These are phyloP conservation scores for Acanthococcus lagerstroemiae DNA, from an alignment of 2,888 invertebrate species.

Conservation along the genomic window DNA sequence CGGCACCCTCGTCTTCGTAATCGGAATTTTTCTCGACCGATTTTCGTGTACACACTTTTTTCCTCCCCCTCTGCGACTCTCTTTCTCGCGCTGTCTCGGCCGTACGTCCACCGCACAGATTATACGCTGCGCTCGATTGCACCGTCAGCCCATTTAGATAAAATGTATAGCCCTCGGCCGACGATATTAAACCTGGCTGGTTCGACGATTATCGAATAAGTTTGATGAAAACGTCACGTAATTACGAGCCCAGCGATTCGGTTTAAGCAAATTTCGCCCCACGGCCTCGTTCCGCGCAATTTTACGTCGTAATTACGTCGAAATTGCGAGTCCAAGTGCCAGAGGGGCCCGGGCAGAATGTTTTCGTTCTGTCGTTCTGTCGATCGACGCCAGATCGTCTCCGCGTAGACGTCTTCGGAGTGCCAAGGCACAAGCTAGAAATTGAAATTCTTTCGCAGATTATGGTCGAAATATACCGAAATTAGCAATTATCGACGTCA, in stretches of 20 bases:
- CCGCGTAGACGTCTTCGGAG: too few relatives aligned
- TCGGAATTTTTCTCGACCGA: background rate
- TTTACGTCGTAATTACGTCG: background rate
- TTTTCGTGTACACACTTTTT: background rate
- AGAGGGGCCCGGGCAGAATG: too few relatives aligned
- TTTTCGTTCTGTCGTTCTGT: too few relatives aligned
- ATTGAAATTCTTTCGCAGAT: too few relatives aligned
- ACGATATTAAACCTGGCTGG: background rate
- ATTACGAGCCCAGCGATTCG: background rate
- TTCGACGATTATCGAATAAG: background rate
- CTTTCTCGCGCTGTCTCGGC: too few relatives aligned
- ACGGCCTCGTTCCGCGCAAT: background rate
- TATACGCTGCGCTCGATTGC: slow-evolving; percentile 19
- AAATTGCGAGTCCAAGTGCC: too few relatives aligned
- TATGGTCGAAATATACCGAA: too few relatives aligned
- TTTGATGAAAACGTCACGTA: background rate
- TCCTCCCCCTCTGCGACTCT: too few relatives aligned
- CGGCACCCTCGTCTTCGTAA: background rate
- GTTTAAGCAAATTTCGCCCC: background rate
- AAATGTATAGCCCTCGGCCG: background rate
- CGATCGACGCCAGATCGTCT: too few relatives aligned
- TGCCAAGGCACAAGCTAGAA: too few relatives aligned
- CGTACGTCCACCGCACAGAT: background rate
- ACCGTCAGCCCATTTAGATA: slow-evolving; percentile 19
- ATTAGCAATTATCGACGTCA: too few relatives aligned